A percentile compares a stretch with the other conserved stretches of the same genome.
phyloP scores from a whole-genome alignment of 2,797 vertebrate genomes.

The Chloroceryle inda region DNA sequence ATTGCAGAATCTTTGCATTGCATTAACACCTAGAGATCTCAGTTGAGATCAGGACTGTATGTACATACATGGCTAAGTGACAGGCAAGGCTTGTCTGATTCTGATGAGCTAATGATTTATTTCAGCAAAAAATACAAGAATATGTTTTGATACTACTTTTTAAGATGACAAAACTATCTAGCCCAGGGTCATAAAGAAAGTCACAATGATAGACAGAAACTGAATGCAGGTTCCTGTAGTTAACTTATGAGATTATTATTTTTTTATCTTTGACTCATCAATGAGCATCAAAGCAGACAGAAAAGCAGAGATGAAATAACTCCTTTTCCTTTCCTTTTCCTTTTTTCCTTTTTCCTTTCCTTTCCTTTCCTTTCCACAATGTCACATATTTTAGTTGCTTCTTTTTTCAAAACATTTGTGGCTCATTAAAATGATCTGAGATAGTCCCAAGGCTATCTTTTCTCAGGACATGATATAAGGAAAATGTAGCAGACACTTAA shows the following conservation, averaged over 20 bases:
- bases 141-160: background rate
- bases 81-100: background rate
- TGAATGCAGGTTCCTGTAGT: background rate
- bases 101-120: background rate
- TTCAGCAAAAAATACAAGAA: constrained; percentile 13
- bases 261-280: background rate
- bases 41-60: constrained; percentile 35
- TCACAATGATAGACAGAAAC: background rate
- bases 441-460: background rate
- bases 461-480: background rate
- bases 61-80: background rate
- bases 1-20: constrained; percentile 15
- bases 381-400: background rate
- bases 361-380: too few relatives aligned
- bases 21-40: constrained; percentile 25
- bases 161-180: background rate
- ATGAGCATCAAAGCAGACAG: background rate
- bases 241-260: background rate
- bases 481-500: background rate
- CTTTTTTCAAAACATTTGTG: background rate
- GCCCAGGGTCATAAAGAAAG: background rate
- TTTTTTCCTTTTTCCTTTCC: rapidly evolving
- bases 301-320: background rate
- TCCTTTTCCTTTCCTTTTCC: rapidly evolving
- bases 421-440: background rate